These are phyloP conservation scores for Biston betularia DNA, from an alignment of 2,888 invertebrate species.

Conservation along the genomic window DNA sequence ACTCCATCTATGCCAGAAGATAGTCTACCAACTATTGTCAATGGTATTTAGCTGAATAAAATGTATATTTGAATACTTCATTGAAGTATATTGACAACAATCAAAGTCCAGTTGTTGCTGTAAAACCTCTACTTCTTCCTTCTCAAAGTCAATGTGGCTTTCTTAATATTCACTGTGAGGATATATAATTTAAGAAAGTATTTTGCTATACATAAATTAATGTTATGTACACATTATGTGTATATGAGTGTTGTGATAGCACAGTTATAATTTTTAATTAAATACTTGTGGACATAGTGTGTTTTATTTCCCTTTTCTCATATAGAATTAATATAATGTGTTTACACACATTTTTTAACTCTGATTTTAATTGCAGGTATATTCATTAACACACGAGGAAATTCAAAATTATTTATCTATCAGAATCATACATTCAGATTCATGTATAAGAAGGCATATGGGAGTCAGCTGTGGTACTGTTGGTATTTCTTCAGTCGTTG, in stretches of 20 bases:
- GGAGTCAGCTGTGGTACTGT: constrained; percentile 83
- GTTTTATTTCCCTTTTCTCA: constrained; percentile 60
- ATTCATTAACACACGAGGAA: constrained; percentile 82
- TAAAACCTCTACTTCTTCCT: too few species aligned
- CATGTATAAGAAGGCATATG: constrained; percentile 83
- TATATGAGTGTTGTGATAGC: background rate
- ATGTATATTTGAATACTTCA: too few species aligned
- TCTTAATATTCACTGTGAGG: too few species aligned
- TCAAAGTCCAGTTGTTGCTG: too few species aligned
- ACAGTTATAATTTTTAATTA: background rate
- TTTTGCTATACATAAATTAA: too few species aligned
- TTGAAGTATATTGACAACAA: too few species aligned
- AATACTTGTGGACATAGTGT: constrained; percentile 5
- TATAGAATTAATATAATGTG: background rate
- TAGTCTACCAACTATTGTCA: too few species aligned
- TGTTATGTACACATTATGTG: background rate
- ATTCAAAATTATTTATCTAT: constrained; percentile 81
- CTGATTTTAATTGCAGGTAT: constrained; percentile 72
- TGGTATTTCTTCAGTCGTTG: constrained; percentile 84
- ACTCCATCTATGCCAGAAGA: too few species aligned
- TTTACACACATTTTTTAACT: constrained; percentile 25
- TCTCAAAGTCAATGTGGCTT: too few species aligned
- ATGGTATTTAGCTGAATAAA: too few species aligned
- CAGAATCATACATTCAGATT: constrained; percentile 83
- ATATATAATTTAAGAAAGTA: too few species aligned